Evolutionary conservation across 1,140 invertebrate genomes (phyloP), one percentile per base, ranked within the genome.

Genomic region (Augochlora pura): DNA sequence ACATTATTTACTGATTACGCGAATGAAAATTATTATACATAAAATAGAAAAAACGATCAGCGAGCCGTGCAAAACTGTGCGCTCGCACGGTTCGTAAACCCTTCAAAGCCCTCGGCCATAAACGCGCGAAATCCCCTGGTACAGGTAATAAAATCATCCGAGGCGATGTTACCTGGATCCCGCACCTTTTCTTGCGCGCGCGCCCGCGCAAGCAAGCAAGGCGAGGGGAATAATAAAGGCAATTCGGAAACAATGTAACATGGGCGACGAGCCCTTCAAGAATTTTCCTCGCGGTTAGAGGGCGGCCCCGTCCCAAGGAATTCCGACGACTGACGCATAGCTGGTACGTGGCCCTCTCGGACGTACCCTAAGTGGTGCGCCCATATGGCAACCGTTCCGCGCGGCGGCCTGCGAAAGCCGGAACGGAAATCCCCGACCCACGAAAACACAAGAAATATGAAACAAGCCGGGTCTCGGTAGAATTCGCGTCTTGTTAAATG

Each of bases 301-400:
- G 23, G 32, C 12, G 66, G 64, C 39, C 57, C 39, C 57, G 74
- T 77, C 63, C 27, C 9, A 54, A 6, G 63, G 59, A 60, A 83
- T 84, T 76, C 27, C 49, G 54, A 38, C 10, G 54, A 9, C 21
- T 71, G 77, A 71, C 52, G 75, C 64, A 81, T 71, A 49, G 23
- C 32, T 16, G 6, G 25, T 70, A 80, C 60, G 62, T 71, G 57
- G n/a, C n/a, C 27, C 52, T 5, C 27, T 12, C n/a, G 23, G 21
- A 14, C 4, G 12, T 32, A 57, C 46, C 16, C n/a, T n/a, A n/a
- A n/a, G n/a, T n/a, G n/a, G 16, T 14, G 63, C 27, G 25, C 62
- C 42, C 46, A 80, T 60, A 14, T 66, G 72, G 25, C n/a, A 66
- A 83, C 70, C 23, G 14, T 72, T 78, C 54, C 52, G 46, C 52